These are phyloP conservation scores for Zoroaster sp. DNA, from an alignment of 53 echinoderm and acorn worm genomes.

Conservation along the genomic window DNA sequence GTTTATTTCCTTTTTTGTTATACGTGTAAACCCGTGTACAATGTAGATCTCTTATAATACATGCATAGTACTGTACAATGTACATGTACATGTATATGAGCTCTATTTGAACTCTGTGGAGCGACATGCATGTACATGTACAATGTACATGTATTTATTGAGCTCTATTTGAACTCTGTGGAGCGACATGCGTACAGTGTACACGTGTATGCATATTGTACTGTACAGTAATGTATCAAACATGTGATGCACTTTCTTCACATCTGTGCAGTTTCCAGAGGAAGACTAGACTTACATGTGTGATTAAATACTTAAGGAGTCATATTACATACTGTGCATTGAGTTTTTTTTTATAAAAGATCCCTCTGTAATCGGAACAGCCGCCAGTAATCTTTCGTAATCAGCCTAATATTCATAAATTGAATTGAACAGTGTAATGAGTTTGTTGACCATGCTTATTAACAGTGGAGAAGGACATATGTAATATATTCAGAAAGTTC, in stretches of 20 bases:
- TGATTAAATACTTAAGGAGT: neutral
- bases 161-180: too few species aligned
- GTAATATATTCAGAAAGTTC: neutral
- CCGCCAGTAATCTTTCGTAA: neutral
- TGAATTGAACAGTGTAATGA: constrained; percentile 16
- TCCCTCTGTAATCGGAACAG: neutral
- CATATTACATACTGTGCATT: neutral
- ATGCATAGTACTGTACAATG: too few species aligned
- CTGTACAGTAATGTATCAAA: neutral
- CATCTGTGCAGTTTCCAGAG: neutral
- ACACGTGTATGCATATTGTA: neutral
- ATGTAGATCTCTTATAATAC: too few species aligned
- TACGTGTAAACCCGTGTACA: too few species aligned
- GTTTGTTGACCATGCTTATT: constrained; percentile 33
- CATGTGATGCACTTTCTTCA: neutral
- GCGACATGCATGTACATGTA: too few species aligned
- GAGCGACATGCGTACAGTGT: too few species aligned
- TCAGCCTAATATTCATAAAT: neutral
- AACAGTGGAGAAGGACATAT: neutral
- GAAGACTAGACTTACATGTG: neutral
- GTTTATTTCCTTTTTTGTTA: too few species aligned
- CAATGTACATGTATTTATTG: too few species aligned
- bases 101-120: too few species aligned
- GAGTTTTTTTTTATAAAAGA: neutral
- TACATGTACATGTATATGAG: too few species aligned